Percentiles rank a stretch among this genome's conserved stretches.
Conservation (phyloP, 2,113 vertebrate species). For the Pluvianellus socialis region DNA sequence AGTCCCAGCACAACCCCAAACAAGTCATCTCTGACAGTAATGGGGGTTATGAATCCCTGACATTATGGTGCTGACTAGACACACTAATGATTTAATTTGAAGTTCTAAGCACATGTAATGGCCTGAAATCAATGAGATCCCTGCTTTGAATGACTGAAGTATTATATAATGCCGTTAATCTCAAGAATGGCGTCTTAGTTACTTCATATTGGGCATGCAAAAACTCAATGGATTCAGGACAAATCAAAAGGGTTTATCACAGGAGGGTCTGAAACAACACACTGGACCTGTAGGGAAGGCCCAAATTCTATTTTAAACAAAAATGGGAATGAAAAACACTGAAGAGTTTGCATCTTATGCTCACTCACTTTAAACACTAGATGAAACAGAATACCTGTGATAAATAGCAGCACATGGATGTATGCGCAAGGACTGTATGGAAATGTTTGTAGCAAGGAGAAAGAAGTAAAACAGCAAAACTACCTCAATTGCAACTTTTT, state of each 20-base stretch:
- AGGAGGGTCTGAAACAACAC: not conserved
- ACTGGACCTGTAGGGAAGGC: not conserved
- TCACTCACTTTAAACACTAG: not conserved
- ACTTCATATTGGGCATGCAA: not conserved
- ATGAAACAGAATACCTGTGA: not conserved
- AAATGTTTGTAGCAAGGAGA: not conserved
- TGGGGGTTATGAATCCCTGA: not conserved
- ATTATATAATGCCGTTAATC: not conserved
- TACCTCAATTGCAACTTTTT: not conserved
- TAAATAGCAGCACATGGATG: not conserved
- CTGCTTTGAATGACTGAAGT: not conserved
- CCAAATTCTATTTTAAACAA: not conserved
- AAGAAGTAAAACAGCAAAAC: not conserved
- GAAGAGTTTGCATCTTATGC: not conserved
- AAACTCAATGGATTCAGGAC: not conserved
- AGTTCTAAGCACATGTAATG: not conserved
- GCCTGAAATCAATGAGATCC: not conserved
- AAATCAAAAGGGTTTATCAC: not conserved
- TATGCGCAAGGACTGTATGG: not conserved
- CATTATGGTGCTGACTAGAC: accelerated
- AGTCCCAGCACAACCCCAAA: not conserved
- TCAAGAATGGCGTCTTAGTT: not conserved
- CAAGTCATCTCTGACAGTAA: not conserved
- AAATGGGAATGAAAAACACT: not conserved
- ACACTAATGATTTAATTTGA: not conserved